Evolutionary conservation across 2,113 vertebrate genomes (phyloP).

Genomic region (Xenopus borealis): DNA sequence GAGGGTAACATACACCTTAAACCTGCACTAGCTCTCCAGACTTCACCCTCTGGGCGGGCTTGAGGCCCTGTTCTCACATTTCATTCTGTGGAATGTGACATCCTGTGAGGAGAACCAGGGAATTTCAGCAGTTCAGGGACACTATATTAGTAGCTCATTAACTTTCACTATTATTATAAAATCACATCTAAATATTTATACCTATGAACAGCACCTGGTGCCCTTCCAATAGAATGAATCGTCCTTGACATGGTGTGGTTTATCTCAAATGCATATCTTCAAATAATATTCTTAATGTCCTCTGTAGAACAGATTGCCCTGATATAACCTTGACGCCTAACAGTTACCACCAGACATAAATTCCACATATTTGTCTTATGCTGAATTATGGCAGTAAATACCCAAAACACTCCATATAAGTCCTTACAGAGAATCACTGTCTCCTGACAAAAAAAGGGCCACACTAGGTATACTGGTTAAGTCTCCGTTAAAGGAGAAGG

Average conservation of each 20-base stretch:
- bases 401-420: too few relatives aligned
- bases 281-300: too few relatives aligned
- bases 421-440: too few relatives aligned
- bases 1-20: conserved; percentile 50
- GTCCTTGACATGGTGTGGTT: background rate
- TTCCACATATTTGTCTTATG: too few relatives aligned
- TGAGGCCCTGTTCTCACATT: conserved; percentile 50
- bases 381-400: too few relatives aligned
- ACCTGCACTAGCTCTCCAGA: conserved; percentile 52
- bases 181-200: conserved; percentile 31
- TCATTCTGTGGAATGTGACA: conserved; percentile 48
- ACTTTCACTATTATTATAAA: conserved; percentile 31
- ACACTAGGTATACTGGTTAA: too few relatives aligned
- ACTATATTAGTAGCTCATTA: conserved; percentile 4
- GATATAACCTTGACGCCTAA: too few relatives aligned
- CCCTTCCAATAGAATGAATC: background rate
- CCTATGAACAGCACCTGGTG: background rate
- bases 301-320: too few relatives aligned
- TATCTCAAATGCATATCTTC: background rate
- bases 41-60: conserved; percentile 43
- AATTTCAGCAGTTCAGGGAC: conserved; percentile 29
- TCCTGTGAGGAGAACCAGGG: conserved; percentile 47
- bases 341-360: too few relatives aligned
- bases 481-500: too few relatives aligned
- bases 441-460: too few relatives aligned